Evolutionary conservation across 2,113 vertebrate genomes (phyloP).

Genomic region (Pseudois nayaur): DNA sequence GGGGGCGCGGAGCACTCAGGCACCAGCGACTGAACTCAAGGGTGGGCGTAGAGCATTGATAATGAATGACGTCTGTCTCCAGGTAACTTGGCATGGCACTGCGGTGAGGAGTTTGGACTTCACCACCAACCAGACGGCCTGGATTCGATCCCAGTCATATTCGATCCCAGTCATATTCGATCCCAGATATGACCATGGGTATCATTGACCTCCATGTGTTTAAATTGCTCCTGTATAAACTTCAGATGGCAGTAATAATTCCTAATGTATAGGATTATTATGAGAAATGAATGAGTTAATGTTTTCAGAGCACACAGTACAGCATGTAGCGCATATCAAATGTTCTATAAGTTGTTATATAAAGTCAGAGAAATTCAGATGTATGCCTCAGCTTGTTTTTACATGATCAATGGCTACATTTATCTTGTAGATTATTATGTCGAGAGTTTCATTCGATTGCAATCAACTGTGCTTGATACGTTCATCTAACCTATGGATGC

Average conservation of each 20-base stretch:
- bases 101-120: neutral
- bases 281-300: neutral
- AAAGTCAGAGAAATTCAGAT: neutral
- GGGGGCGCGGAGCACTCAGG: fast-evolving
- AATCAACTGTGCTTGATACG: neutral
- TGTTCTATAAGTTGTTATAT: neutral
- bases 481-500: neutral
- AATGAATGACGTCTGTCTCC: neutral
- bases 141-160: neutral
- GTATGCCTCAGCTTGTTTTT: neutral
- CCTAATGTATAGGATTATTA: neutral
- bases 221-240: neutral
- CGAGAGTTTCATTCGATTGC: neutral
- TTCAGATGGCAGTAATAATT: neutral
- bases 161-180: neutral
- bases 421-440: neutral
- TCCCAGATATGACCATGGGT: neutral
- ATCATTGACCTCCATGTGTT: neutral
- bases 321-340: neutral
- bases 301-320: neutral
- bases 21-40: neutral
- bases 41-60: too few relatives aligned
- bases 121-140: neutral
- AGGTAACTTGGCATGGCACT: too few relatives aligned
- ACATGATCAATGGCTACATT: neutral